Percentiles rank a stretch among this genome's conserved stretches.
phyloP scores from a whole-genome alignment of 2,888 invertebrate species.

The Amiota communis region DNA sequence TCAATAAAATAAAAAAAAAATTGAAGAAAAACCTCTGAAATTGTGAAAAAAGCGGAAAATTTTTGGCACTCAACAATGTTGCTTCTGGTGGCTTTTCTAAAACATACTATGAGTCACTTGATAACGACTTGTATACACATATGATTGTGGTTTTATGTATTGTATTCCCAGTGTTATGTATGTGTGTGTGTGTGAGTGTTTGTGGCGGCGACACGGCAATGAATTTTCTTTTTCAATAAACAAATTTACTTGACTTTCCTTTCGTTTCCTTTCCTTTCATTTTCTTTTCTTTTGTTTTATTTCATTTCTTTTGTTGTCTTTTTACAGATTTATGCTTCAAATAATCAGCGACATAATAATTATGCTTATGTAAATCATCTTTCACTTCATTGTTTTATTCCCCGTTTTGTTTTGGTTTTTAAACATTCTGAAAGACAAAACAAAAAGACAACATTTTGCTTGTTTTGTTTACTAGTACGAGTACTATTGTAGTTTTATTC shows the following conservation, averaged over 20 bases:
- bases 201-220: background rate
- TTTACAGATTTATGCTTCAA: slow-evolving; percentile 3
- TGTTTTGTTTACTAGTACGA: no score
- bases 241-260: background rate
- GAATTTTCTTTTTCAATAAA: slow-evolving; percentile 21
- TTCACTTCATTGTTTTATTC: background rate
- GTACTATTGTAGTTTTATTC: no score
- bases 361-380: slow-evolving; percentile 13
- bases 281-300: background rate
- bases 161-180: background rate
- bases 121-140: background rate
- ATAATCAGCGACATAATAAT: slow-evolving; percentile 4
- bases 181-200: no score
- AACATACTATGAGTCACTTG: slow-evolving; percentile 16
- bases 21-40: background rate
- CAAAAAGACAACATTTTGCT: no score
- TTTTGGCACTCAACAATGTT: slow-evolving; percentile 19
- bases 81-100: background rate
- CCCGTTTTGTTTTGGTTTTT: slow-evolving; percentile 12
- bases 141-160: slow-evolving; percentile 1
- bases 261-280: background rate
- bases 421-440: background rate
- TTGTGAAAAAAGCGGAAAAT: slow-evolving; percentile 17
- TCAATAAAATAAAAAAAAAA: background rate
- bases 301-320: background rate